Percentiles rank a stretch among this genome's conserved stretches.
phyloP scores from a whole-genome alignment of 1,140 invertebrate species.

The Papilio dardanus region DNA sequence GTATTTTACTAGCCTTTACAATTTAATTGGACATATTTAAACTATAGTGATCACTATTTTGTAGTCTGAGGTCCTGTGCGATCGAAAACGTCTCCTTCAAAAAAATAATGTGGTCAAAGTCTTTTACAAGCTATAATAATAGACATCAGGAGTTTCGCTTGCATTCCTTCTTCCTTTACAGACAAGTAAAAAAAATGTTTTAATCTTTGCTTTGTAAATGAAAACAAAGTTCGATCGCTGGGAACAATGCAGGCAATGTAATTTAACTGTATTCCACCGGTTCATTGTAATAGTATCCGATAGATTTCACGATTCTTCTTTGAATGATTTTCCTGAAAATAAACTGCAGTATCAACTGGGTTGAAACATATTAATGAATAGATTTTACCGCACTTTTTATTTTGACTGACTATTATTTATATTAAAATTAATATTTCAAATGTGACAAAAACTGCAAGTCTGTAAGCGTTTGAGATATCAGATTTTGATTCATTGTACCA shows the following conservation, averaged over 20 bases:
- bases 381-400: background rate
- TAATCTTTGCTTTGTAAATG: background rate
- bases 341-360: background rate
- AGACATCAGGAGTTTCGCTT: background rate
- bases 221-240: conserved; percentile 9
- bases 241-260: conserved; percentile 6
- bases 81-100: too few species aligned
- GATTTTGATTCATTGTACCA: background rate
- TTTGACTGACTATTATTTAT: too few species aligned
- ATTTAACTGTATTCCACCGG: background rate
- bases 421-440: too few species aligned
- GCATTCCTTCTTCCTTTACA: background rate
- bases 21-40: too few species aligned
- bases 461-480: background rate
- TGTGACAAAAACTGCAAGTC: too few species aligned
- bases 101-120: too few species aligned
- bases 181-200: background rate
- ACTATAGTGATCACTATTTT: too few species aligned
- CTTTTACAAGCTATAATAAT: too few species aligned
- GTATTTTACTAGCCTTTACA: too few species aligned
- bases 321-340: background rate
- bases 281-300: background rate
- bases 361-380: background rate
- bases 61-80: too few species aligned
- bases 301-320: background rate